These are phyloP conservation scores for Piliocolobus tephrosceles DNA, from an alignment of 2,113 vertebrate genomes.

Conservation along the genomic window DNA sequence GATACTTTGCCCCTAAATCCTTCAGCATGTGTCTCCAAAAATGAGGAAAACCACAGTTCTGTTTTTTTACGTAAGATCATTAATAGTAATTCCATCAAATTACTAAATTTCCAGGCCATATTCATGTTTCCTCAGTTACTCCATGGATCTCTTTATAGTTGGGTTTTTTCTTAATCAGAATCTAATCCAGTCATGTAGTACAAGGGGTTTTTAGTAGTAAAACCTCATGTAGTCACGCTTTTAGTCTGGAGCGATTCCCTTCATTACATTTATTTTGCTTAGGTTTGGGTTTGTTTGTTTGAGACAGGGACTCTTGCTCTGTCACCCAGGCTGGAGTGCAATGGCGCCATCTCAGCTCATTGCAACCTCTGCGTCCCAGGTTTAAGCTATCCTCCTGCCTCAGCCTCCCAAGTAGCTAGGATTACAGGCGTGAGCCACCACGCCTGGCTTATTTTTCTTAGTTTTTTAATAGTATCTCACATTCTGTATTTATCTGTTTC, in stretches of 20 bases:
- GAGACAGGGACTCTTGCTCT: too few species aligned
- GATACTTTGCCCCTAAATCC: neutral
- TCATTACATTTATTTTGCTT: neutral
- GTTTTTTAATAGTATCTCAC: neutral
- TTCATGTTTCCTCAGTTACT: neutral
- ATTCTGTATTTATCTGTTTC: conserved; percentile 10
- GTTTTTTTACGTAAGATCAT: neutral
- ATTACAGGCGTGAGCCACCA: too few species aligned
- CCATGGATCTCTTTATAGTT: neutral
- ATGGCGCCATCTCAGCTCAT: too few species aligned
- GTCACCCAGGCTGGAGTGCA: too few species aligned
- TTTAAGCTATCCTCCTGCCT: too few species aligned
- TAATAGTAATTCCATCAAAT: neutral
- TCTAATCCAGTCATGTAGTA: neutral
- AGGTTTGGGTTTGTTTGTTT: neutral
- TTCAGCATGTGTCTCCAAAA: neutral
- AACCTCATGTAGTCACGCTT: neutral
- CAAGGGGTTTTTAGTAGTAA: neutral
- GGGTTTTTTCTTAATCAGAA: neutral
- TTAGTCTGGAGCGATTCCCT: neutral
- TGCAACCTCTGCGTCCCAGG: too few species aligned
- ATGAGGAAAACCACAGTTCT: neutral
- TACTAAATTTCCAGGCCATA: neutral
- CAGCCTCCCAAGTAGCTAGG: too few species aligned
- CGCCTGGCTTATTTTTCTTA: too few species aligned